Base-by-base conservation (phyloP, 2,888 invertebrate genomes). In the Myathropa florea region DNA sequence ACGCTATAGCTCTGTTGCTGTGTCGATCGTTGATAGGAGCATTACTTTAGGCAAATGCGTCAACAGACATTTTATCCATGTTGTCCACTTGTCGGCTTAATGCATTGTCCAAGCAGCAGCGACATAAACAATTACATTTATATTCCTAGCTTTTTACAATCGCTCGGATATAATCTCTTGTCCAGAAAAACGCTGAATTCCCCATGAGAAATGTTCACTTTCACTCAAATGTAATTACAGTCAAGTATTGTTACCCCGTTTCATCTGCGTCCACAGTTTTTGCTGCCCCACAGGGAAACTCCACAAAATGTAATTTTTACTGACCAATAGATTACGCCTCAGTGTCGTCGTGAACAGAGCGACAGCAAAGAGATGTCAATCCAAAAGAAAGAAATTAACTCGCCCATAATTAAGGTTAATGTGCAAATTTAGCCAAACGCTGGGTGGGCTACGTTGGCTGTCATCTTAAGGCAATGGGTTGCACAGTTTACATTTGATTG, bases 221-320 rank as follows among this genome's bases (percentile, higher is more conserved):
- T 75, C 73, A 75, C 73, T 64, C 24, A 26, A 21, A 24, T 18
- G 36, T 64, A 75, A 64, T 75, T 64, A 64, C 73, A 18, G 46
- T 46, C 46, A 46, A 18, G 46, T 18, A 46, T 18, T 46, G n/a
- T 46, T 18, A 46, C 46, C 46, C 7, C 46, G 46, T 46, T 46
- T 18, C 46, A 46, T n/a, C 46, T 18, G 1, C 6, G 46, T 46
- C 46, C 6, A 46, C 7, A 7, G 46, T 46, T 46, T 46, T n/a
- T 46, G 46, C 46, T 18, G 46, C n/a, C 18, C 46, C n/a, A n/a
- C 46, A 7, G 46, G 18, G 46, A 46, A 18, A 46, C 46, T 4
- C 18, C 46, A 46, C 18, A 18, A 46, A 46, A 46, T 46, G 18
- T 7, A 4, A 46, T 46, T 46, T 46, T 46, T 46, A 46, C 18